Percentiles rank a stretch among this genome's conserved stretches.
phyloP scores from a whole-genome alignment of 2,797 vertebrate genomes.

The Sphaeramia orbicularis region DNA sequence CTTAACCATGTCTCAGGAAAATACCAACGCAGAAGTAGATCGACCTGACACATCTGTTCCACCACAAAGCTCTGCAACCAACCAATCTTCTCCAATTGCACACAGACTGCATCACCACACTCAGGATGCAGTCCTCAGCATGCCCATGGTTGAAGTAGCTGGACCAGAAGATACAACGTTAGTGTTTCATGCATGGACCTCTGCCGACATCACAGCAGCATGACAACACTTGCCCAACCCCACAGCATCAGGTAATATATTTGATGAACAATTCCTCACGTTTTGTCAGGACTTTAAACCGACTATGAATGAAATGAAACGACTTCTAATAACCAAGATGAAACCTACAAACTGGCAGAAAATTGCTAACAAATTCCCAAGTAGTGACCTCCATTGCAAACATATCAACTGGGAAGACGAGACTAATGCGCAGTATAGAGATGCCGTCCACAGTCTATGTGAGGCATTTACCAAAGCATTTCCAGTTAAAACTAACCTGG shows the following conservation, averaged over 20 bases:
- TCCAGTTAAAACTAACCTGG: too few relatives aligned
- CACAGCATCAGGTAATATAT: constrained; percentile 1
- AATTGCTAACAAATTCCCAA: not conserved
- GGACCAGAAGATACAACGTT: constrained; percentile 1
- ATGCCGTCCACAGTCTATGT: too few relatives aligned
- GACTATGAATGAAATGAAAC: not conserved
- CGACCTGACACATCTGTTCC: not conserved
- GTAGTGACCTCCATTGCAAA: not conserved
- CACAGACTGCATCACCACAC: not conserved
- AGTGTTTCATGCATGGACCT: not conserved
- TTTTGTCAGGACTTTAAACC: constrained; percentile 10
- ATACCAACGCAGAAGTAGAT: not conserved
- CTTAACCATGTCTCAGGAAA: not conserved
- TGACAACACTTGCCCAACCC: constrained; percentile 3
- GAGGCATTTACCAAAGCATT: too few relatives aligned
- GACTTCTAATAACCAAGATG: not conserved
- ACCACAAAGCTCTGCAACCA: not conserved
- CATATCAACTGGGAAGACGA: not conserved
- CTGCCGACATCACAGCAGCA: not conserved
- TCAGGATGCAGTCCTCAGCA: not conserved
- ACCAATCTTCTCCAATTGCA: not conserved
- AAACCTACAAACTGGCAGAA: constrained; percentile 19
- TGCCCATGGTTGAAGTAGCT: constrained; percentile 7
- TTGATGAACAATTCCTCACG: not conserved
- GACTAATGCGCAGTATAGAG: not conserved